Percentiles rank a stretch among this genome's conserved stretches.
phyloP scores from a whole-genome alignment of 2,888 invertebrate species.

The Spilosoma lubricipeda region DNA sequence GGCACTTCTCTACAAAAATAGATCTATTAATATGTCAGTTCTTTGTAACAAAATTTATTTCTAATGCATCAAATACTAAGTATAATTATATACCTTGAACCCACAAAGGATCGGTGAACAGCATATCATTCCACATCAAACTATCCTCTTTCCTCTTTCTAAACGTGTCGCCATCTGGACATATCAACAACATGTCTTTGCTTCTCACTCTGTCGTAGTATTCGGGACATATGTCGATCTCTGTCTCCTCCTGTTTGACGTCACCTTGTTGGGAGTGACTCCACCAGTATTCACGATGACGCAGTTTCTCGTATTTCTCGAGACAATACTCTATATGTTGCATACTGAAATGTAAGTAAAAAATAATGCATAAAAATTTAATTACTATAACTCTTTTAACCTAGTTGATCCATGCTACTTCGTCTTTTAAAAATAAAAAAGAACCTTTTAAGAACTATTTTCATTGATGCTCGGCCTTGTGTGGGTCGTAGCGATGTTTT shows the following conservation, averaged over 20 bases:
- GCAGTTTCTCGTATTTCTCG: slow-evolving; percentile 71
- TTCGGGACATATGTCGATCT: slow-evolving; percentile 35
- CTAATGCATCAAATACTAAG: no score
- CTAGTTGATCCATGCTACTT: no score
- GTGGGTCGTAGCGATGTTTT: no score
- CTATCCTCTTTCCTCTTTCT: slow-evolving; percentile 71
- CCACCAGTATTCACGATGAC: slow-evolving; percentile 79
- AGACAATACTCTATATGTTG: slow-evolving; percentile 70
- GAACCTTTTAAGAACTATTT: no score
- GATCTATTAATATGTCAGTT: no score
- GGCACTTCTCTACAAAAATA: no score
- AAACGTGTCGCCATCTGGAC: slow-evolving; percentile 76
- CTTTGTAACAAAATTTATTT: no score
- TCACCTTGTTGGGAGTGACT: slow-evolving; percentile 37
- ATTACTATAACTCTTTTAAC: no score
- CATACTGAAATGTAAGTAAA: slow-evolving; percentile 61
- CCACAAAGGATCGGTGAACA: slow-evolving; percentile 80
- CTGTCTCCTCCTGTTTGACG: slow-evolving; percentile 54
- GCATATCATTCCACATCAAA: slow-evolving; percentile 72
- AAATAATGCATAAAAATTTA: no score
- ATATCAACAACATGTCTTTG: slow-evolving; percentile 73
- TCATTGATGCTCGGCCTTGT: no score
- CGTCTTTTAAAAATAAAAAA: no score
- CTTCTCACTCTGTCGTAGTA: slow-evolving; percentile 66
- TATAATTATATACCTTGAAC: slow-evolving; percentile 60